Evolutionary conservation across 2,797 vertebrate genomes (phyloP).

Genomic region (Sebastes kiyomatsui): DNA sequence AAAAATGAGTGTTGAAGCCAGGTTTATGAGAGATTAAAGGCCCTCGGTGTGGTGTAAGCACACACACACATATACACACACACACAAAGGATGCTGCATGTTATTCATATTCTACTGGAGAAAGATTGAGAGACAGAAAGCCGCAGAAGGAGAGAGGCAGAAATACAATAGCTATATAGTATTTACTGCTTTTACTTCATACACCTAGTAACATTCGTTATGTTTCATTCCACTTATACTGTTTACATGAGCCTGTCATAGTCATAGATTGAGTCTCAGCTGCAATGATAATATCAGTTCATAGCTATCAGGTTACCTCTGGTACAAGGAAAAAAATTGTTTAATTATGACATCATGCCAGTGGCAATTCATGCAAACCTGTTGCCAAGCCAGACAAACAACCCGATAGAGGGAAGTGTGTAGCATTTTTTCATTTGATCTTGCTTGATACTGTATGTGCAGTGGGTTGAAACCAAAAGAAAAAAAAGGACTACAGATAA

Average conservation of each 20-base stretch:
- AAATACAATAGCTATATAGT: neutral
- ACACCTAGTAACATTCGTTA: neutral
- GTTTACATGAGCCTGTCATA: neutral
- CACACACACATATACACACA: conserved; percentile 8
- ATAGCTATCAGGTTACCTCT: neutral
- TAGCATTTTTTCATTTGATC: neutral
- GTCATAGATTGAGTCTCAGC: neutral
- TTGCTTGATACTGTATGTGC: neutral
- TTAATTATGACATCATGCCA: neutral
- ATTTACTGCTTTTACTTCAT: neutral
- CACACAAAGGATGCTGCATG: conserved; percentile 15
- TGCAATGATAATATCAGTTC: neutral
- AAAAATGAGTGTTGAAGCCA: conserved; percentile 59
- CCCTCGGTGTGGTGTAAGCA: neutral
- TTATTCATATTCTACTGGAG: conserved; percentile 26
- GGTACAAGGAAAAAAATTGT: neutral
- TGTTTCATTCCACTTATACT: neutral
- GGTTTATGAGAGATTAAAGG: conserved; percentile 71
- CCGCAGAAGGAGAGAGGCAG: neutral
- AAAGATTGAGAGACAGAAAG: conserved; percentile 2
- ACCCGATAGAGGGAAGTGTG: neutral
- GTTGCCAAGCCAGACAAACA: neutral
- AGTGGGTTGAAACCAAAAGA: no score
- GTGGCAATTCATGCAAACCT: neutral
- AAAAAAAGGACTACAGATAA: neutral